phyloP scores from a whole-genome alignment of 2,797 vertebrate species.

The Pseudochromis fuscus region DNA sequence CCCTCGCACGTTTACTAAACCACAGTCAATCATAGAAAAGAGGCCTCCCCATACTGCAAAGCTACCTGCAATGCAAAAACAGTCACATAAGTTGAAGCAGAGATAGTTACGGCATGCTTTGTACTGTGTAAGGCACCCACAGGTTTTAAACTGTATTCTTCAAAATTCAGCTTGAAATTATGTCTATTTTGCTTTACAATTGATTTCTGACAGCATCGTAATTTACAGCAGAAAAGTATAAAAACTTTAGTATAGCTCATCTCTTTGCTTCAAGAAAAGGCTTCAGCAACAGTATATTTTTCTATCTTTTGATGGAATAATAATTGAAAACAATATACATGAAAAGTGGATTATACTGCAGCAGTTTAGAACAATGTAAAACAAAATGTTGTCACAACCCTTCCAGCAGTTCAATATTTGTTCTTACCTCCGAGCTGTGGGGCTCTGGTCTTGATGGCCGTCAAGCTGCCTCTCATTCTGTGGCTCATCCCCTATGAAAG shows the following conservation, averaged over 20 bases:
- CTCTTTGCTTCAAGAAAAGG: background rate
- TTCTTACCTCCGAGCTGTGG: conserved; percentile 94
- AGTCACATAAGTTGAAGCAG: background rate
- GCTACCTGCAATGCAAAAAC: conserved; percentile 86
- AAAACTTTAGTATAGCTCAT: background rate
- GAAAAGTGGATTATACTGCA: background rate
- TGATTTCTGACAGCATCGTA: background rate
- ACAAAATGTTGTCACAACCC: background rate
- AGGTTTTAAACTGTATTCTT: background rate
- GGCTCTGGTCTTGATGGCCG: conserved; percentile 93
- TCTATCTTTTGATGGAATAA: background rate
- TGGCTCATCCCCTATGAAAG: conserved; percentile 91
- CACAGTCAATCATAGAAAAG: conserved; percentile 98
- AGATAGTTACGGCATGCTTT: background rate
- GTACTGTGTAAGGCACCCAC: background rate
- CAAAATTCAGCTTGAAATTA: background rate
- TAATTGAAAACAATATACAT: background rate
- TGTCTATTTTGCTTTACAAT: background rate
- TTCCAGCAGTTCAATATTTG: background rate
- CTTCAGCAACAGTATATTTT: background rate
- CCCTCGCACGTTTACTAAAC: conserved; percentile 93
- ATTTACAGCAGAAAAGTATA: background rate
- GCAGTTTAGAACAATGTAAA: background rate
- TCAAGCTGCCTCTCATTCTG: conserved; percentile 92
- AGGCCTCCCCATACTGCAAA: conserved; percentile 98